Percentiles rank a stretch among this genome's conserved stretches.
Conservation (phyloP, 2,888 invertebrate genomes). For the Chaetogeoica ovagalla region DNA sequence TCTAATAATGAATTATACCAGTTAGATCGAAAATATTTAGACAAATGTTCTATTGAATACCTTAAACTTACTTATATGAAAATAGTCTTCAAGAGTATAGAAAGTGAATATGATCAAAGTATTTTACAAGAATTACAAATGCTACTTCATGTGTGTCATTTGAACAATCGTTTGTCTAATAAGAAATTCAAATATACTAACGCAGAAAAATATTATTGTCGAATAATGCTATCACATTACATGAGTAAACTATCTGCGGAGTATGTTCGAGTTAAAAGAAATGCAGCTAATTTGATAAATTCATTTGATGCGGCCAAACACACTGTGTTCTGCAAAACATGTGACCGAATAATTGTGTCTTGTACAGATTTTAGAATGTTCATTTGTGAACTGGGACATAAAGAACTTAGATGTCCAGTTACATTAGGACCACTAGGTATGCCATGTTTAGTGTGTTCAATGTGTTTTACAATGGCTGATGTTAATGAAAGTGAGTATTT, state of each 20-base stretch:
- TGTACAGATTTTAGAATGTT: constrained; percentile 44
- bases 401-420: constrained; percentile 47
- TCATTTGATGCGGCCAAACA: constrained; percentile 3
- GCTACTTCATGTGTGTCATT: constrained; percentile 26
- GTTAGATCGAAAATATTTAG: constrained; percentile 27
- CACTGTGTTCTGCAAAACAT: constrained; percentile 24
- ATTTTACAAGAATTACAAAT: constrained; percentile 42
- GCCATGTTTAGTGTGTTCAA: constrained; percentile 47
- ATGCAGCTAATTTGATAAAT: constrained; percentile 24
- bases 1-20: constrained; percentile 16
- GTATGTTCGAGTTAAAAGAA: constrained; percentile 22
- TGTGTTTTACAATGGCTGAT: constrained; percentile 47
- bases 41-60: constrained; percentile 24
- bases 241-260: constrained; percentile 2
- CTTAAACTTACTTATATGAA: constrained; percentile 45
- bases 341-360: constrained; percentile 7
- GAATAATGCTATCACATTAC: constrained; percentile 29
- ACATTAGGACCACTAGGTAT: constrained; percentile 42
- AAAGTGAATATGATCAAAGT: constrained; percentile 22
- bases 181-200: not conserved
- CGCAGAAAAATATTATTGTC: constrained; percentile 30
- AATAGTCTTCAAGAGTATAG: constrained; percentile 34
- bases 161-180: constrained; percentile 10
- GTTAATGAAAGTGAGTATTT: constrained; percentile 28
- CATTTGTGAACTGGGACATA: constrained; percentile 35